These are phyloP conservation scores for Lacanobia oleracea DNA, from an alignment of 2,888 invertebrate genomes.

Conservation along the genomic window DNA sequence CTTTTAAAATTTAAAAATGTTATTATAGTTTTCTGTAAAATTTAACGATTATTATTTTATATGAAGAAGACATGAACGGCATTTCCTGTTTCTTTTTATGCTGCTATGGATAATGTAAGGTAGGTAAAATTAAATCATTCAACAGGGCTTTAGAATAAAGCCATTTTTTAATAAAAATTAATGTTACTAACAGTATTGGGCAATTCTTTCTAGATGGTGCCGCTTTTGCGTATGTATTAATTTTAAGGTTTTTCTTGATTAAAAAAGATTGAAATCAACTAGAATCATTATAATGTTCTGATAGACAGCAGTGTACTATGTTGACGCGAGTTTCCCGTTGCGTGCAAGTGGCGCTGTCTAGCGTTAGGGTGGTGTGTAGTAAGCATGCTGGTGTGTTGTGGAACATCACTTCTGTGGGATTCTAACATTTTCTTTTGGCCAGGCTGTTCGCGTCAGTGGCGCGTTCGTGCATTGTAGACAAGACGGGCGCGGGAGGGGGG, in stretches of 20 bases:
- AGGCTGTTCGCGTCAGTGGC: slow-evolving; percentile 99
- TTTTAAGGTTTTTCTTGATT: not conserved
- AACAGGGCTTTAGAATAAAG: not conserved
- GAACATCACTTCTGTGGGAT: slow-evolving; percentile 44
- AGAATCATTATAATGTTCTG: not conserved
- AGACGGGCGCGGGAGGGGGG: slow-evolving; percentile 91
- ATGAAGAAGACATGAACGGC: not conserved
- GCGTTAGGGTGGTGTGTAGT: slow-evolving; percentile 35
- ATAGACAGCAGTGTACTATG: not conserved
- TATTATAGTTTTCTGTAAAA: not conserved
- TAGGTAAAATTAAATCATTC: slow-evolving; percentile 29
- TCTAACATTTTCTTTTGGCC: slow-evolving; percentile 57
- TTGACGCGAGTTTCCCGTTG: not conserved
- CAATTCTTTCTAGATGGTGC: slow-evolving; percentile 40
- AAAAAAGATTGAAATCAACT: not conserved
- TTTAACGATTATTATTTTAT: not conserved
- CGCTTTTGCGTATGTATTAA: slow-evolving; percentile 21
- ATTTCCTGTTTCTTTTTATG: slow-evolving; percentile 8
- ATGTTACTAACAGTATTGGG: slow-evolving; percentile 37
- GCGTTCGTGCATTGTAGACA: slow-evolving; percentile 97
- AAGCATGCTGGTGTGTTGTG: slow-evolving; percentile 40
- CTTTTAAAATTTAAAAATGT: not conserved
- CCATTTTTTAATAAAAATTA: slow-evolving; percentile 10
- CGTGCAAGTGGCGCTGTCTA: slow-evolving; percentile 39
- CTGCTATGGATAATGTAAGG: slow-evolving; percentile 43